Evolutionary conservation across 2,797 vertebrate species (phyloP), one percentile per base, ranked within the genome.

Genomic region (Spinus pinus): DNA sequence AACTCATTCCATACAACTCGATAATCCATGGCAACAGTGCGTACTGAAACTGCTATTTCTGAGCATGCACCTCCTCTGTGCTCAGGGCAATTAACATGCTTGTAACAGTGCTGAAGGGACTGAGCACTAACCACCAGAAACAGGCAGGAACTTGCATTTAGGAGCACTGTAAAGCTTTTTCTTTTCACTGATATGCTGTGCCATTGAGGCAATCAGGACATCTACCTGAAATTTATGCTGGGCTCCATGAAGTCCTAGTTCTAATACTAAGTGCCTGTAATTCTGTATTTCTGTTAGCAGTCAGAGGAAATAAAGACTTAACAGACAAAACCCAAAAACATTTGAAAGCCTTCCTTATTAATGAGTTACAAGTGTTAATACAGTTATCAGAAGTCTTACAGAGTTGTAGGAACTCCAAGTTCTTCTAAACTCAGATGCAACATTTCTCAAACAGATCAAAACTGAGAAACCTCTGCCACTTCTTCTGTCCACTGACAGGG

Each of bases 11-110:
- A 53, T 27, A 79, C 70, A 86, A 88, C 73, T 73, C 66, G 24
- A 58, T 35, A 81, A 81, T 31, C 73, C 92, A 81, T 56, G 35
- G 88, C 83, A 92, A 94, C 88, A 69, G 49, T 46, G 64, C 8
- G 37, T 54, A 50, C 64, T 47, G 49, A 31, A 91, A 39, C 49
- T 65, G 53, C 70, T 81, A 25, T 62, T 86, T 75, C 72, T n/a
- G 77, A 83, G 44, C 64, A 17, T 2, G 23, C 41, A 27, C 58
- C 56, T 66, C 81, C 42, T 53, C 73, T 49, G 12, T 16, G 17
- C 56, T 25, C 7, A 73, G 60, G 46, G 25, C 67, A 47, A 81
- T 50, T 53, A 81, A 35, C 44, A 19, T 4, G 22, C 27, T 49
- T 46, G 24, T 8, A 88, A 33, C 35, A 62, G 54, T 3, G 41